A percentile compares a stretch with the other conserved stretches of the same genome.
Evolutionary conservation across 2,113 vertebrate species (phyloP).

Genomic region (Rattus rattus): DNA sequence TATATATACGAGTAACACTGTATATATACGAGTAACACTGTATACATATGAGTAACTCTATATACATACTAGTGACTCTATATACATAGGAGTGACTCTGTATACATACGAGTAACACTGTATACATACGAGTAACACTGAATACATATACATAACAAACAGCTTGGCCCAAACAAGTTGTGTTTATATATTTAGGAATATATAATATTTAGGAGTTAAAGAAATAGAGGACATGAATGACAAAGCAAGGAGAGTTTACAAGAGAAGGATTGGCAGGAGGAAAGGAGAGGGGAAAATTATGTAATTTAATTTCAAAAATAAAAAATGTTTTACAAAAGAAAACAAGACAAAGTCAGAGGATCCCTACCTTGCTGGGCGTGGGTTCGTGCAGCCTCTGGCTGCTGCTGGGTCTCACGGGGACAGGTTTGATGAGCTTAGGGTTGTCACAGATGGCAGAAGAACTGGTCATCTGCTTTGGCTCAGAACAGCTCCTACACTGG

Average conservation of each 20-base stretch:
- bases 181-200: background rate
- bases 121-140: background rate
- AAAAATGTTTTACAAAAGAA: background rate
- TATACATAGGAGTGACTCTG: too few species aligned
- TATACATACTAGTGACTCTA: too few species aligned
- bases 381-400: slow-evolving; percentile 78
- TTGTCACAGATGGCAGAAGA: slow-evolving; percentile 92
- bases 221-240: background rate
- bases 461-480: slow-evolving; percentile 96
- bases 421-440: slow-evolving; percentile 96
- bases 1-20: background rate
- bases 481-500: slow-evolving; percentile 92
- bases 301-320: background rate
- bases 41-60: too few species aligned
- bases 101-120: too few species aligned
- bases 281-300: background rate
- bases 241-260: background rate
- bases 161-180: background rate
- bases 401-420: slow-evolving; percentile 93
- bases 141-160: background rate
- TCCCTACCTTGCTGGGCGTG: slow-evolving; percentile 84
- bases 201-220: background rate
- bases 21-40: too few species aligned
- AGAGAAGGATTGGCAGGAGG: background rate
- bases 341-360: background rate